Percentiles rank a stretch among this genome's conserved stretches.
phyloP scores from a whole-genome alignment of 2,113 vertebrate genomes.

The Scartelaos histophorus region DNA sequence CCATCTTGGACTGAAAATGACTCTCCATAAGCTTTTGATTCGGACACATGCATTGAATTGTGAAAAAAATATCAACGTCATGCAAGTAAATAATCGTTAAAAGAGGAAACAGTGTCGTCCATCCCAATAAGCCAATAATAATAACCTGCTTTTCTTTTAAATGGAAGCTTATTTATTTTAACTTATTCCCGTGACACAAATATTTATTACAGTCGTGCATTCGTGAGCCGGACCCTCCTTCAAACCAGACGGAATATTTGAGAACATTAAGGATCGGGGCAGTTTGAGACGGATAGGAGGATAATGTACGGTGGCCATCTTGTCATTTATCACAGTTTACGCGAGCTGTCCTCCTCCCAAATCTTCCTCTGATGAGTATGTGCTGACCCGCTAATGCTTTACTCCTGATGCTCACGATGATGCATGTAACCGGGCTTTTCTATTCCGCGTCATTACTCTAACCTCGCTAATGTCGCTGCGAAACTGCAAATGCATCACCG shows the following conservation, averaged over 20 bases:
- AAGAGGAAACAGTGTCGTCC: too few relatives aligned
- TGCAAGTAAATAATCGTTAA: too few relatives aligned
- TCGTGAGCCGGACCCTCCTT: background rate
- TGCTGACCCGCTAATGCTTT: constrained; percentile 51
- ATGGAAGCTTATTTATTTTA: background rate
- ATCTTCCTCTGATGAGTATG: constrained; percentile 55
- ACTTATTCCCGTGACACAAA: background rate
- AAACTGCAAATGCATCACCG: constrained; percentile 47
- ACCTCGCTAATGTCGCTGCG: constrained; percentile 38
- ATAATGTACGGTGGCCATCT: constrained; percentile 30
- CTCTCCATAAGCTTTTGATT: too few relatives aligned
- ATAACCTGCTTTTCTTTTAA: too few relatives aligned
- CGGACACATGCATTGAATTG: too few relatives aligned
- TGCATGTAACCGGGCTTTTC: constrained; percentile 52
- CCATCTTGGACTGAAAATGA: too few relatives aligned
- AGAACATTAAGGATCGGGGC: constrained; percentile 15
- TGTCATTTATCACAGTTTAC: constrained; percentile 59
- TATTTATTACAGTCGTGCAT: background rate
- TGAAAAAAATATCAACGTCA: too few relatives aligned
- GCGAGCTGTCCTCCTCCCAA: constrained; percentile 42
- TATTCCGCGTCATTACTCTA: constrained; percentile 57
- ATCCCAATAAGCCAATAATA: too few relatives aligned
- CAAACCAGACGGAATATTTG: constrained; percentile 15
- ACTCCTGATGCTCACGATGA: constrained; percentile 62
- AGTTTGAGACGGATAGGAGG: constrained; percentile 28